Evolutionary conservation across 2,888 invertebrate species (phyloP), one percentile per base, ranked within the genome.

Genomic region (Slavum lentiscoides): DNA sequence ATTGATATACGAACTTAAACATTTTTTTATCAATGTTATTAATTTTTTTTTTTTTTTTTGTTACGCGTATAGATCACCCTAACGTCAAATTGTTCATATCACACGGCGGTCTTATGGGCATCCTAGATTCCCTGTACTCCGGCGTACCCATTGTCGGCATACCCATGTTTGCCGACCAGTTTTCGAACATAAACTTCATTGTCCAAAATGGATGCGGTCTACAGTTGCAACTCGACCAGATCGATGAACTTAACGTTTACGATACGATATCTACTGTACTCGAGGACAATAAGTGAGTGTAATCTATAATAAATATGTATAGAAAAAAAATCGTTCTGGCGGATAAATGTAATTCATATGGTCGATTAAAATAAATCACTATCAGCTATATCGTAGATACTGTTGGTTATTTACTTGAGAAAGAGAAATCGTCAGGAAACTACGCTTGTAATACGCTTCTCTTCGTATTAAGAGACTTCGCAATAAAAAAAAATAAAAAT

Each of bases 1-100:
- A 11, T 1, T 15, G 49, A 49, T 13, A 0, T 53, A 30, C 15
- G 15, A 13, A 13, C 53, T 58, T 43, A 7, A 55, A 55, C 55
- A 15, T 55, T 17, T 15, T 55, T 55, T 13, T 5, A n/a, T n/a
- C 8, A 58, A 7, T 59, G n/a, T 19, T 19, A 9, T 55, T 17
- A 9, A 9, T 19, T 6, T 55, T 6, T 55, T 55, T 55, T 19
- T 55, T 55, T 19, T 19, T 55, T 17, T 55, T 19, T 55, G 0
- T 30, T 0, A 19, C 19, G 0, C 5, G 0, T 37, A n/a, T 58
- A 82, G 82, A 61, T 69, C 82, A 82, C 15, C 82, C 82, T 0
- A 82, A 82, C 15, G 82, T 82, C 1, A 82, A 82, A 53, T 21
- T 82, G 11, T 82, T 74, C 55, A 68, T 82, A 69, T 74, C 74